Evolutionary conservation across 2,797 vertebrate genomes (phyloP).

Genomic region (Tympanoctomys barrerae): DNA sequence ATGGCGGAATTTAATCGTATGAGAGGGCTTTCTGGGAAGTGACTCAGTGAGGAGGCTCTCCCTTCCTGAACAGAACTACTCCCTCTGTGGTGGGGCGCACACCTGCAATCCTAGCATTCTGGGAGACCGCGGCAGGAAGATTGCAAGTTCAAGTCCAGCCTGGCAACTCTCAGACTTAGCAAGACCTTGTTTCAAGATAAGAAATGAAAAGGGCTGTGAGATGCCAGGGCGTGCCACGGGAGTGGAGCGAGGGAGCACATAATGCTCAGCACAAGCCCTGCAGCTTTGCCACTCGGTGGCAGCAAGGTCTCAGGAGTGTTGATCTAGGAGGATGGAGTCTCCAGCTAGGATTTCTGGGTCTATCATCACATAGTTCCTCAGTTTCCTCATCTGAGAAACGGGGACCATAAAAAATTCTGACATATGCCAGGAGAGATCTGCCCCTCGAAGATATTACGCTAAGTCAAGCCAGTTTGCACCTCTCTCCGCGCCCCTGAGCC

Average conservation of each 20-base stretch:
- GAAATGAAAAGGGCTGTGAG: neutral
- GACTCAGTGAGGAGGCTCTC: neutral
- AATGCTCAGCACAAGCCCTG: neutral
- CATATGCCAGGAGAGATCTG: accelerated
- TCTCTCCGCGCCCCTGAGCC: no score
- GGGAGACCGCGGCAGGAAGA: neutral
- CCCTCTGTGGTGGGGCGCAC: neutral
- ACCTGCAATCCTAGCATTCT: neutral
- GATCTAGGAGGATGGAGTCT: neutral
- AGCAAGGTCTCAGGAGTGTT: neutral
- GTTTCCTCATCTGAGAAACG: neutral
- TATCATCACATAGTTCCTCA: neutral
- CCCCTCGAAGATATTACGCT: neutral
- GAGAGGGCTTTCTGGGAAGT: neutral
- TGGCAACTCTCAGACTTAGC: neutral
- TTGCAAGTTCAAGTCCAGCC: neutral
- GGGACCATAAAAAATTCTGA: neutral
- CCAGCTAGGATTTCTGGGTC: neutral
- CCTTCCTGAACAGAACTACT: neutral
- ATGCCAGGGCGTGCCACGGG: no score
- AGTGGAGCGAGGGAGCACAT: neutral
- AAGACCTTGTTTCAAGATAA: neutral
- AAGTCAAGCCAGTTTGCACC: neutral
- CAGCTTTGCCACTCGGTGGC: neutral
- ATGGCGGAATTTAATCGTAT: neutral